phyloP scores from a whole-genome alignment of 2,113 vertebrate genomes.

The Ictidomys tridecemlineatus region DNA sequence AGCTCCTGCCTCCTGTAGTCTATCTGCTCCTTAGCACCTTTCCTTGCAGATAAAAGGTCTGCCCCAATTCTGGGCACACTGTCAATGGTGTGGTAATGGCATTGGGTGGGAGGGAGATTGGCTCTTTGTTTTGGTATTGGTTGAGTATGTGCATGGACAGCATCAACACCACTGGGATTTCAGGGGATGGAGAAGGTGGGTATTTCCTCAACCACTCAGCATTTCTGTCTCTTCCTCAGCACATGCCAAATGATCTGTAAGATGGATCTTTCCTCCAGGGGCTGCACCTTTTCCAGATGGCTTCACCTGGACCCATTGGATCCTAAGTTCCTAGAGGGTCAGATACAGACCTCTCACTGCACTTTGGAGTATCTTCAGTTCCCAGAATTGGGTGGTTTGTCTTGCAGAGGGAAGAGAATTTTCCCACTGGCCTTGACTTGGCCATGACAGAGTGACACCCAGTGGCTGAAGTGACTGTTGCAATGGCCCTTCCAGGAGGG shows the following conservation, averaged over 20 bases:
- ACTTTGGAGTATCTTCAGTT: too few species aligned
- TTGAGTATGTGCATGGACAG: fast-evolving
- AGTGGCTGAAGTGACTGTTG: background rate
- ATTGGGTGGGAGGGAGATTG: fast-evolving
- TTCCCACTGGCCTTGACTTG: background rate
- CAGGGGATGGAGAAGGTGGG: background rate
- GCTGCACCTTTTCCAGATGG: background rate
- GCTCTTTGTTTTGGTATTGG: background rate
- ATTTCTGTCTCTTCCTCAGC: fast-evolving
- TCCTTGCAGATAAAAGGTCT: background rate
- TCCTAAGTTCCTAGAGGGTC: background rate
- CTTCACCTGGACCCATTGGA: background rate
- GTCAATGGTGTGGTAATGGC: fast-evolving
- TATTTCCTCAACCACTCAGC: background rate
- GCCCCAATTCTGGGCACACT: background rate
- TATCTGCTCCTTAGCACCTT: fast-evolving
- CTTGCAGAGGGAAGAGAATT: background rate
- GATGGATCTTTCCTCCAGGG: background rate
- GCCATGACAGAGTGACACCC: background rate
- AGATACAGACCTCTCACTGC: background rate
- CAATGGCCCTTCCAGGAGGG: background rate
- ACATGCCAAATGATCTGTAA: fast-evolving
- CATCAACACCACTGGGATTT: background rate
- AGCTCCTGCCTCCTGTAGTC: background rate
- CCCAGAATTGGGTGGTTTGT: background rate